These are phyloP conservation scores for Mirza zaza DNA, from an alignment of 2,113 vertebrate species.

Conservation along the genomic window DNA sequence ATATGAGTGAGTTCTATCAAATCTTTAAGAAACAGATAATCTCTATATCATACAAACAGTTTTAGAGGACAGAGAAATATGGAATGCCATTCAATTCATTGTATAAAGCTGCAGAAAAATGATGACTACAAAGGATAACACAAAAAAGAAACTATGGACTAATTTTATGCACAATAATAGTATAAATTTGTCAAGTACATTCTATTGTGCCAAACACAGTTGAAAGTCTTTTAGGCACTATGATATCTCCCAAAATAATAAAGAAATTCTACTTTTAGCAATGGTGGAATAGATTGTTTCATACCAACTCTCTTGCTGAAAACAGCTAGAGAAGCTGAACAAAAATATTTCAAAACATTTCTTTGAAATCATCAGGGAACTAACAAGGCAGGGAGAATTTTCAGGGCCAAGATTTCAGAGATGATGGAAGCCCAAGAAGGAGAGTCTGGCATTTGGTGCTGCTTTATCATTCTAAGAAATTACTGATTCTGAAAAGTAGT, in stretches of 20 bases:
- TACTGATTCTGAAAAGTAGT: constrained; percentile 4
- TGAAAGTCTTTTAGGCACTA: neutral
- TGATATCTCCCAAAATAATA: neutral
- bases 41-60: neutral
- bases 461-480: neutral
- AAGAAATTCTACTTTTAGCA: neutral
- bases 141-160: neutral
- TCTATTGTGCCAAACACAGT: neutral
- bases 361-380: neutral
- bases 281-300: neutral
- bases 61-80: neutral
- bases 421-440: neutral
- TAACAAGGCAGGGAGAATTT: neutral
- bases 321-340: neutral
- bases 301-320: neutral
- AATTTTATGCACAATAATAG: neutral
- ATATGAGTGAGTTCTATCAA: neutral
- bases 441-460: neutral
- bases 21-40: neutral
- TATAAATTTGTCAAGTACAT: neutral
- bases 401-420: neutral
- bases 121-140: constrained; percentile 5
- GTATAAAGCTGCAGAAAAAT: neutral
- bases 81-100: neutral
- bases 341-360: constrained; percentile 8